Percentiles rank a stretch among this genome's conserved stretches.
phyloP scores from a whole-genome alignment of 2,113 vertebrate species.

The Hylia prasina region DNA sequence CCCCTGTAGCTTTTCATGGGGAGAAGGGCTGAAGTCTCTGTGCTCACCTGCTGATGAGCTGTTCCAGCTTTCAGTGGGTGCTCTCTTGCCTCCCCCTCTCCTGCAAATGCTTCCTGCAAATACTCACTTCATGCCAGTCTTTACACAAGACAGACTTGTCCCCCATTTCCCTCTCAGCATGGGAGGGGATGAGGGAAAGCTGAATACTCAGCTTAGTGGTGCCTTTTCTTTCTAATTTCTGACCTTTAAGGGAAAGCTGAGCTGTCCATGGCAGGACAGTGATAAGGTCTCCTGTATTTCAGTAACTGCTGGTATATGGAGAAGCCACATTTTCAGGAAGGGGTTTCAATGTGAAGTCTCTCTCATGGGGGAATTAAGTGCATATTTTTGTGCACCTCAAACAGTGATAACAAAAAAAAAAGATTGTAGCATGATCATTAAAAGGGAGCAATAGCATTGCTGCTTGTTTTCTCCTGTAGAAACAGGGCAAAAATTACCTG shows the following conservation, averaged over 20 bases:
- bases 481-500: background rate
- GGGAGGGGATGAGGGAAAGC: background rate
- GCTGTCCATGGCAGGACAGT: background rate
- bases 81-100: background rate
- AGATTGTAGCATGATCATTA: background rate
- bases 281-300: background rate
- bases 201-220: background rate
- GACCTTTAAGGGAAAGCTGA: background rate
- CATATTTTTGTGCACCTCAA: background rate
- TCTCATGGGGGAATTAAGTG: background rate
- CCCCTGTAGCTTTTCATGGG: background rate
- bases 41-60: background rate
- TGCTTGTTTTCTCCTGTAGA: background rate
- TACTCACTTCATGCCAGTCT: background rate
- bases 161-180: background rate
- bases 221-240: background rate
- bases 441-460: background rate
- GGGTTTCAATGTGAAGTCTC: background rate
- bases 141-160: background rate
- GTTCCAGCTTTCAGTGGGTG: background rate
- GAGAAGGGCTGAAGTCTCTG: background rate
- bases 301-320: background rate
- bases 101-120: background rate
- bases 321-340: background rate
- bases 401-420: background rate